Evolutionary conservation across 2,888 invertebrate genomes (phyloP), one percentile per base, ranked within the genome.

Genomic region (Diogma glabrata): DNA sequence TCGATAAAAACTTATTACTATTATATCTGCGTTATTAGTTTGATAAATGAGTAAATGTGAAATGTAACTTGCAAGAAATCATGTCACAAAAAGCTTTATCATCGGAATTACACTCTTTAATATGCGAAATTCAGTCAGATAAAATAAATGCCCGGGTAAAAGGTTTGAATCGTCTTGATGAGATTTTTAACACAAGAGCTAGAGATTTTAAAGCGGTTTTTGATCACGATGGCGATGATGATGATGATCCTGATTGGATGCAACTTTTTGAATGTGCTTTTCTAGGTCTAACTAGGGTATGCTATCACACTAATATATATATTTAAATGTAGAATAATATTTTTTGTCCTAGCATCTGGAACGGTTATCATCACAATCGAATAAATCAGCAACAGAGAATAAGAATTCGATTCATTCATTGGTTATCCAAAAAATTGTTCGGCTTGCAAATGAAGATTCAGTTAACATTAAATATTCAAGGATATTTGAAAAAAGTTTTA

Each of bases 241-340:
- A 43, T n/a, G 43, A n/a, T 8, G 43, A 43, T 22, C 7, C 23
- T 12, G 23, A 43, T 43, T 43, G 43, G 43, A 22, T 7, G 3
- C 43, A 22, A 43, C 3, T 43, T n/a, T 43, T 43, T 43, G 43
- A 22, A 43, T 22, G 43, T n/a, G 43, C 43, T 14, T 43, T 43
- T 14, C n/a, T 5, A 9, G 43, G 43, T 5, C n/a, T 43, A 3
- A 20, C 23, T 43, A 20, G 14, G n/a, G n/a, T n/a, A n/a, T n/a
- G n/a, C n/a, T n/a, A n/a, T n/a, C n/a, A n/a, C n/a, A n/a, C n/a
- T n/a, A n/a, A n/a, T n/a, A n/a, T n/a, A n/a, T n/a, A n/a, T n/a
- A n/a, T n/a, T n/a, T n/a, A n/a, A n/a, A n/a, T n/a, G n/a, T n/a
- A n/a, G n/a, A n/a, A n/a, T n/a, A n/a, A n/a, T n/a, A n/a, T n/a